These are phyloP conservation scores for Lordiphosa clarofinis DNA, from an alignment of 1,140 invertebrate species.

Conservation along the genomic window DNA sequence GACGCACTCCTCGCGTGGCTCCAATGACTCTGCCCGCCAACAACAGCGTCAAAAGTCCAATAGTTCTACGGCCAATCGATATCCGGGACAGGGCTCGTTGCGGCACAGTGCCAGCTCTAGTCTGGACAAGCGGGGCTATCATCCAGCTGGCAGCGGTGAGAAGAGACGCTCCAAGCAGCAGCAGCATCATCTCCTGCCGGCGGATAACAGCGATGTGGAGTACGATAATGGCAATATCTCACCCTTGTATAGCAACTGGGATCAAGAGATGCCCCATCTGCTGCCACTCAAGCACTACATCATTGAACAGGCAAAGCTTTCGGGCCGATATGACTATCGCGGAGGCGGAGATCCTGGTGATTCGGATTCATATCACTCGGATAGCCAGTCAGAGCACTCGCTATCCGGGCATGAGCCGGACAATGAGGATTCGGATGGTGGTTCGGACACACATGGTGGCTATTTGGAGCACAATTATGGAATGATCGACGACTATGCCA, in stretches of 20 bases:
- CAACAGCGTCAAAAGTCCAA: constrained; percentile 56
- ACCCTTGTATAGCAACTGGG: constrained; percentile 87
- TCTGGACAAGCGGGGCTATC: constrained; percentile 80
- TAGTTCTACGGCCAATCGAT: constrained; percentile 56
- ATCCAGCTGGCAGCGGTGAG: constrained; percentile 80
- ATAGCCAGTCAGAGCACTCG: constrained; percentile 81
- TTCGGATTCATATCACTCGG: constrained; percentile 85
- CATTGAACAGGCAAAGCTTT: constrained; percentile 89
- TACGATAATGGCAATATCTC: constrained; percentile 83
- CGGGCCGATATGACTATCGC: constrained; percentile 85
- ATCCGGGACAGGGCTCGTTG: constrained; percentile 51
- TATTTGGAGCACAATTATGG: constrained; percentile 83
- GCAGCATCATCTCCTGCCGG: constrained; percentile 51
- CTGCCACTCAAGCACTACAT: constrained; percentile 93
- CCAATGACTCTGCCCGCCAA: constrained; percentile 62
- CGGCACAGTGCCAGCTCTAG: constrained; percentile 68
- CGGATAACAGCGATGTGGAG: constrained; percentile 78
- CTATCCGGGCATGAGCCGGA: constrained; percentile 85
- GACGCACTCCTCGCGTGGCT: constrained; percentile 71
- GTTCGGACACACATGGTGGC: constrained; percentile 83
- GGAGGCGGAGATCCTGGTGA: constrained; percentile 81
- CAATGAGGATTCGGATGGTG: constrained; percentile 84
- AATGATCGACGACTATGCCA: constrained; percentile 77
- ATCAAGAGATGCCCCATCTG: constrained; percentile 86
- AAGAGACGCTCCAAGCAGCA: constrained; percentile 57